These are phyloP conservation scores for Umimayanthus chanpuru DNA, from an alignment of 92 coral and sea anemone species.

Conservation along the genomic window DNA sequence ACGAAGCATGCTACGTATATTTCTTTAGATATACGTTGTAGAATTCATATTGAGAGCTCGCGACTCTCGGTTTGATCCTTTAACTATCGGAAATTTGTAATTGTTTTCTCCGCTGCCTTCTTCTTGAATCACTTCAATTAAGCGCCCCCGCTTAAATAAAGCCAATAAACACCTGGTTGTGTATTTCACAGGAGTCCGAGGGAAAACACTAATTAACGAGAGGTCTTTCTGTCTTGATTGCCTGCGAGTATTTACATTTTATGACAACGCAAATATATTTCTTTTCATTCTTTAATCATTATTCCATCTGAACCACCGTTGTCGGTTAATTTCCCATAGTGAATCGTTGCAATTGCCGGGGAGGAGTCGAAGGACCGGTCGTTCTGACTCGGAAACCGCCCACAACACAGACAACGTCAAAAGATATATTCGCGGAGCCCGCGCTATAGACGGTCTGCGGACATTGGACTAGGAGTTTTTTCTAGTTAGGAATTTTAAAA, in stretches of 20 bases:
- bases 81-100: no score
- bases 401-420: background rate
- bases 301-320: background rate
- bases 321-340: background rate
- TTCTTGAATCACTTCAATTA: no score
- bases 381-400: background rate
- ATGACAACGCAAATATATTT: background rate
- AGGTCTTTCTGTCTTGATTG: background rate
- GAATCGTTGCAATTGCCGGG: constrained; percentile 35
- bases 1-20: no score
- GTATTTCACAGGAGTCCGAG: no score
- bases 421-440: constrained; percentile 23
- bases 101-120: background rate
- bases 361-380: constrained; percentile 1
- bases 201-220: no score
- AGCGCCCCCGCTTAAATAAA: no score
- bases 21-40: no score
- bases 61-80: no score
- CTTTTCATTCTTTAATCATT: no score
- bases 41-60: no score
- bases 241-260: background rate
- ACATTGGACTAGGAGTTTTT: background rate
- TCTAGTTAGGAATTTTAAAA: background rate
- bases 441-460: constrained; percentile 29
- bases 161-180: no score